A percentile compares a stretch with the other conserved stretches of the same genome.
Conservation (phyloP, 2,113 vertebrate genomes). For the Neopipo cinnamomea region DNA sequence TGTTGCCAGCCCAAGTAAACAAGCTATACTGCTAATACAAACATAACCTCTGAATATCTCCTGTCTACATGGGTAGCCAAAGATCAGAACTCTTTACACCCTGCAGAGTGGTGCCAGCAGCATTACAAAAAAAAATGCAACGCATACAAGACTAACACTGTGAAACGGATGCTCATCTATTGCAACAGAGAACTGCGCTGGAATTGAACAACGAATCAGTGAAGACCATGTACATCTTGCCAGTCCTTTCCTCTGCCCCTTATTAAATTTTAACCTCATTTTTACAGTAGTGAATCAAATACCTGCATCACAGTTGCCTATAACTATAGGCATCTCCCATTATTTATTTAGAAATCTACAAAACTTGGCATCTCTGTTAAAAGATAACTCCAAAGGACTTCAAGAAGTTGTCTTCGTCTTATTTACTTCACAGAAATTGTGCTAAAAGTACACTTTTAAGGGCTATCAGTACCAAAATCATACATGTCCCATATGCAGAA, state of each 20-base stretch:
- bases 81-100: background rate
- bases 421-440: background rate
- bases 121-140: background rate
- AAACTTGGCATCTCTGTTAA: background rate
- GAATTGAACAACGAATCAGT: rapidly evolving
- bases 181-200: background rate
- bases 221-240: background rate
- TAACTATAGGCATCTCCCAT: background rate
- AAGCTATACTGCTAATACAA: background rate
- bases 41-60: background rate
- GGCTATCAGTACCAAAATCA: background rate
- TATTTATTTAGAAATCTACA: background rate
- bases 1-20: background rate
- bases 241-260: background rate
- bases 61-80: background rate
- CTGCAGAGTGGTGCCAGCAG: background rate
- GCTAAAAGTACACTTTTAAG: background rate
- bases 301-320: background rate
- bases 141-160: rapidly evolving
- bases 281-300: background rate
- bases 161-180: background rate
- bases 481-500: background rate
- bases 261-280: background rate
- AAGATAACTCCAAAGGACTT: background rate
- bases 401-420: background rate